phyloP scores from a whole-genome alignment of 2,113 vertebrate species.

The Pseudorhombus dupliciocellatus region DNA sequence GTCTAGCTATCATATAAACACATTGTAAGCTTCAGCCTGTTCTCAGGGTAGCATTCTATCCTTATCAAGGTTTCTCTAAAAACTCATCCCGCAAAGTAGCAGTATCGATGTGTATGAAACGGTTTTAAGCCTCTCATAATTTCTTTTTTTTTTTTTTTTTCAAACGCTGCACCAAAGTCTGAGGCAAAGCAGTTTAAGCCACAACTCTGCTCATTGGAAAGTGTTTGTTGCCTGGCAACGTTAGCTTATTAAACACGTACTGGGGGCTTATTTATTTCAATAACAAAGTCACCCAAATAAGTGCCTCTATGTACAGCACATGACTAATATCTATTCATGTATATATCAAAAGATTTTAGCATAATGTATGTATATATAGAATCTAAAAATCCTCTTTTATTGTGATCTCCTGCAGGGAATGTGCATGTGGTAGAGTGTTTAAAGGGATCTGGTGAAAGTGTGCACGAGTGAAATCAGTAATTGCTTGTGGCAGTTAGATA shows the following conservation, averaged over 20 bases:
- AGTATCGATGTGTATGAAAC: slow-evolving; percentile 19
- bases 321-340: neutral
- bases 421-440: neutral
- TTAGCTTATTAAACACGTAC: slow-evolving; percentile 41
- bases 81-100: slow-evolving; percentile 12
- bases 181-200: slow-evolving; percentile 36
- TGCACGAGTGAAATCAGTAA: neutral
- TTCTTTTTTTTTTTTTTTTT: slow-evolving; percentile 22
- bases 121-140: slow-evolving; percentile 33
- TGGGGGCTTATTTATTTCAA: slow-evolving; percentile 35
- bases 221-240: slow-evolving; percentile 62
- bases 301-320: neutral
- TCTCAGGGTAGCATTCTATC: neutral
- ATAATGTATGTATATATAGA: no score
- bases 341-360: neutral
- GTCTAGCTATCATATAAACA: slow-evolving; percentile 8
- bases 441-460: neutral
- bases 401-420: neutral
- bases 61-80: slow-evolving; percentile 14
- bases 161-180: slow-evolving; percentile 31
- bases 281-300: slow-evolving; percentile 20
- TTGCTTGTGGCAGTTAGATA: neutral
- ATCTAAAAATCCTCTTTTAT: no score
- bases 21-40: slow-evolving; percentile 4
- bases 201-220: slow-evolving; percentile 22